phyloP scores from a whole-genome alignment of 2,888 invertebrate species.

The Drosophila fulvimacula region DNA sequence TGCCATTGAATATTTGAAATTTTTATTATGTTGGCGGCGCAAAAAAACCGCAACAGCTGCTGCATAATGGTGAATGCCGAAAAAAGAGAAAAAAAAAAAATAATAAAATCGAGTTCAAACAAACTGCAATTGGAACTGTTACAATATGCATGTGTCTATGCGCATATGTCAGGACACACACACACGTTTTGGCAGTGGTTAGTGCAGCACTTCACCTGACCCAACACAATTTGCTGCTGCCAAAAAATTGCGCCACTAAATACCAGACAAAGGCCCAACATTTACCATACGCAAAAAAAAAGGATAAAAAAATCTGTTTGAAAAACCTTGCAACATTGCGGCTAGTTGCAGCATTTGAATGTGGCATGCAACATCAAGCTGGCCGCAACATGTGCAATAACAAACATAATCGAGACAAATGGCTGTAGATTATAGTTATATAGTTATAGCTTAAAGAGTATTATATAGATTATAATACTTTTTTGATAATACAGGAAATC shows the following conservation, averaged over 20 bases:
- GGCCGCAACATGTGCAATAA: constrained; percentile 18
- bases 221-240: constrained; percentile 45
- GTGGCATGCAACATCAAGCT: constrained; percentile 18
- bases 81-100: constrained; percentile 7
- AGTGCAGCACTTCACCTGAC: constrained; percentile 29
- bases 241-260: constrained; percentile 58
- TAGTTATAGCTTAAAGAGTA: not conserved
- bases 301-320: constrained; percentile 5
- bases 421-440: not conserved
- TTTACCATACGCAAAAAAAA: constrained; percentile 30
- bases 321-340: constrained; percentile 17
- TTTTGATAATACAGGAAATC: too few species aligned
- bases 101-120: constrained; percentile 12
- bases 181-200: not conserved
- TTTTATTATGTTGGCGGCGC: not conserved
- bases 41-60: constrained; percentile 30
- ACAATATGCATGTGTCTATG: constrained; percentile 56
- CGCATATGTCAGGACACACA: constrained; percentile 44
- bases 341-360: constrained; percentile 58
- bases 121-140: constrained; percentile 34
- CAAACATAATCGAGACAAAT: constrained; percentile 25
- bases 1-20: constrained; percentile 24
- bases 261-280: constrained; percentile 42
- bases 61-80: constrained; percentile 12
- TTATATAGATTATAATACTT: not conserved